Evolutionary conservation across 2,113 vertebrate species (phyloP), one percentile per base, ranked within the genome.

Genomic region (Platysteira castanea): DNA sequence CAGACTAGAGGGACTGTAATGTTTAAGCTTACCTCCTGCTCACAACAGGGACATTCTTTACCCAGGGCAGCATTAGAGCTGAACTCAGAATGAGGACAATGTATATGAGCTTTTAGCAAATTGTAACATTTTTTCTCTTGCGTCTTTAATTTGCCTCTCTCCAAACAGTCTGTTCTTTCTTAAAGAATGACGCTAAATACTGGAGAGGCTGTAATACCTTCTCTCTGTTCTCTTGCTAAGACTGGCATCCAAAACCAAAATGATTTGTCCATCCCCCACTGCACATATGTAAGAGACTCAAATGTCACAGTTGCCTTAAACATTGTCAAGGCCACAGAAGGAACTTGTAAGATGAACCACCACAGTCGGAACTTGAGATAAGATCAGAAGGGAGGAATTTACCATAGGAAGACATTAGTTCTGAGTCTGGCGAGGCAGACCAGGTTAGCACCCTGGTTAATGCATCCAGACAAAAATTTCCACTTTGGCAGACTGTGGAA

Each of bases 341-440:
- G 37, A 46, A 28, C 15, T 53, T 10, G 5, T 24, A 28, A 61
- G 28, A 53, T 87, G 19, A 61, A 33, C 54, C 33, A 24, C 28
- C 15, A 39, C 10, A 53, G 15, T n/a, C 2, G 13, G 23, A 87
- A 24, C 28, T 53, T 39, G 23, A 78, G 46, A 28, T 27, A 44
- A 33, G 47, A 39, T 11, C 18, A 24, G 39, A 78, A 46, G 28
- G 23, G 33, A 78, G 10, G 19, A n/a, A 78, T n/a, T 16, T 53
- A 15, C 13, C 33, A 20, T 4, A n/a, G 28, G 8, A 87, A n/a
- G 47, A 18, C 33, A 15, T 78, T 46, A 46, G 11, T 53, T 53
- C 22, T 33, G 46, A 47, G 27, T 33, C n/a, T 61, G 47, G 28
- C 0, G 0, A 60, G 27, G 28, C 22, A 87, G 39, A 46, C 52